phyloP scores from a whole-genome alignment of 2,113 vertebrate species.

The Neomonachus schauinslandi region DNA sequence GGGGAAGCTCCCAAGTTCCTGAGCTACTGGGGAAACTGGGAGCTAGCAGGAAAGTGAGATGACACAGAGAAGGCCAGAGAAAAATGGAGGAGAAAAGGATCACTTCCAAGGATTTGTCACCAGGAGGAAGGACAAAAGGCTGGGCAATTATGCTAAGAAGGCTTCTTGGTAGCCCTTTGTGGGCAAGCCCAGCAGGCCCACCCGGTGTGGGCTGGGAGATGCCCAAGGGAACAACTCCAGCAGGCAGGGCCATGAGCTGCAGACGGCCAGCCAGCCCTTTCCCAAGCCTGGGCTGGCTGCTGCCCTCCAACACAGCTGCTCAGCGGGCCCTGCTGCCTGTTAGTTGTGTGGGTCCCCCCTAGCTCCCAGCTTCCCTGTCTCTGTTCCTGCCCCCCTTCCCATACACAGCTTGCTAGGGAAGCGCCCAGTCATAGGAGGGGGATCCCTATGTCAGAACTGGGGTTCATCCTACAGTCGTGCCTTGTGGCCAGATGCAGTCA shows the following conservation, averaged over 20 bases:
- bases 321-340: background rate
- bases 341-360: background rate
- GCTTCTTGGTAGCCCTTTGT: slow-evolving; percentile 39
- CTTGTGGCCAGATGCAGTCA: background rate
- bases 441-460: background rate
- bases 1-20: background rate
- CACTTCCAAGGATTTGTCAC: slow-evolving; percentile 51
- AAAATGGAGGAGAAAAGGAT: slow-evolving; percentile 6
- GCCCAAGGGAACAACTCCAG: background rate
- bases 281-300: background rate
- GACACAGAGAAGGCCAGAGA: background rate
- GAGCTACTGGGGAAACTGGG: background rate
- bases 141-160: slow-evolving; percentile 49
- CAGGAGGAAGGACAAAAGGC: slow-evolving; percentile 10
- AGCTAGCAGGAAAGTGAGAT: background rate
- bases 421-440: background rate
- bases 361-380: background rate
- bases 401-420: background rate
- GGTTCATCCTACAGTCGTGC: background rate
- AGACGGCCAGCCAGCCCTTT: background rate
- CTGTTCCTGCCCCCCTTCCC: background rate
- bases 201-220: background rate
- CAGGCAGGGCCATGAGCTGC: background rate
- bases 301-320: background rate
- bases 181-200: background rate